Base-by-base conservation (phyloP, 2,113 vertebrate genomes). In the Cranoglanis bouderius region DNA sequence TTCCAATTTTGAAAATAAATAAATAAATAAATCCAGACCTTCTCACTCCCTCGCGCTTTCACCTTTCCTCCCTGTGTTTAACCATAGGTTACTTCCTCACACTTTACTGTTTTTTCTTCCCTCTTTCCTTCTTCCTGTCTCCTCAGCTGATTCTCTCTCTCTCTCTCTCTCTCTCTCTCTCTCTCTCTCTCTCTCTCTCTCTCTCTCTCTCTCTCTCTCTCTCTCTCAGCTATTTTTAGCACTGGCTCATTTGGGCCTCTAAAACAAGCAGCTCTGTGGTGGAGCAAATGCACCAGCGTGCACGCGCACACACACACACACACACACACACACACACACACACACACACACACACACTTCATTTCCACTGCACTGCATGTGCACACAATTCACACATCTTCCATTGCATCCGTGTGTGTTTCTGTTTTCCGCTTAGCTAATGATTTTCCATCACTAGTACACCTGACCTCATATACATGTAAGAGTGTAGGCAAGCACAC, bases 221-320 rank as follows among this genome's bases (percentile, higher is more conserved):
- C 38, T 87, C 91, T 93, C 92, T 90, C 88, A 92, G 93, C 95
- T 96, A 96, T 96, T 96, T 96, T 94, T 96, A 96, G 96, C 93
- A 90, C 93, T 94, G 93, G 95, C 94, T 93, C 93, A 94, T 94
- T 94, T 95, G 94, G 94, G 93, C 94, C 91, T 95, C 94, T 95
- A 94, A 96, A 95, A 95, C 88, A 89, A 92, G 93, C 91, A 94
- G 92, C 94, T 92, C 93, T 93, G 91, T 94, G 93, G 92, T 94
- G 92, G 92, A 95, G 92, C 93, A 90, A 84, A 77, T 46, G 86
- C 85, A 90, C 51, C 59, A 83, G 46, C 18, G 14, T 14, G 35
- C 29, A 1, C 24, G 21, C 75, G 61, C 12, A 9, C 43, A 4
- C 29, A n/a, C 90, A 88, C 59, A 72, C 38, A 40, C 57, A 84